phyloP scores from a whole-genome alignment of 2,888 invertebrate genomes.

The Coleophora flavipennella region DNA sequence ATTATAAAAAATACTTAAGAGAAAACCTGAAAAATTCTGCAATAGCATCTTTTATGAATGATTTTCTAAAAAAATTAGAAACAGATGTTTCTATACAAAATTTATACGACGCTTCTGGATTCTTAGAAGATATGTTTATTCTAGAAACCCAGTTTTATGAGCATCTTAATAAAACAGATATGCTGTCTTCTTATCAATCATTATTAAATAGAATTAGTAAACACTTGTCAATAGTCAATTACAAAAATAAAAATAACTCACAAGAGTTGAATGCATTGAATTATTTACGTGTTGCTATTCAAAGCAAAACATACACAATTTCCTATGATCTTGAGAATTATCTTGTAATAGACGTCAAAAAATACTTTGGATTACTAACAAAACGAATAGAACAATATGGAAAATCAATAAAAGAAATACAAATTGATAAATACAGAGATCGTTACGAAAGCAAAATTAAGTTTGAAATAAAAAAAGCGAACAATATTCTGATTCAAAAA shows the following conservation, averaged over 20 bases:
- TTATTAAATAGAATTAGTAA: not conserved
- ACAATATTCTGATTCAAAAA: not conserved
- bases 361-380: not conserved
- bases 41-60: not conserved
- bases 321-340: not conserved
- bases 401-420: not conserved
- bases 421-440: not conserved
- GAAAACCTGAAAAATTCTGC: not conserved
- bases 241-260: not conserved
- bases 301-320: not conserved
- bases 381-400: not conserved
- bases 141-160: not conserved
- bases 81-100: not conserved
- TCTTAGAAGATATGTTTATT: not conserved
- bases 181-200: not conserved
- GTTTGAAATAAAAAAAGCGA: not conserved
- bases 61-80: not conserved
- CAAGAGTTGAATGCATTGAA: not conserved
- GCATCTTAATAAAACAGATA: not conserved
- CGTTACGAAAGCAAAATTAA: not conserved
- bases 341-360: not conserved
- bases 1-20: not conserved
- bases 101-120: not conserved
- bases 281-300: not conserved
- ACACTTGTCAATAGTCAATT: not conserved